Percentiles rank a stretch among this genome's conserved stretches.
phyloP scores from a whole-genome alignment of 2,113 vertebrate genomes.

The Apteryx mantelli region DNA sequence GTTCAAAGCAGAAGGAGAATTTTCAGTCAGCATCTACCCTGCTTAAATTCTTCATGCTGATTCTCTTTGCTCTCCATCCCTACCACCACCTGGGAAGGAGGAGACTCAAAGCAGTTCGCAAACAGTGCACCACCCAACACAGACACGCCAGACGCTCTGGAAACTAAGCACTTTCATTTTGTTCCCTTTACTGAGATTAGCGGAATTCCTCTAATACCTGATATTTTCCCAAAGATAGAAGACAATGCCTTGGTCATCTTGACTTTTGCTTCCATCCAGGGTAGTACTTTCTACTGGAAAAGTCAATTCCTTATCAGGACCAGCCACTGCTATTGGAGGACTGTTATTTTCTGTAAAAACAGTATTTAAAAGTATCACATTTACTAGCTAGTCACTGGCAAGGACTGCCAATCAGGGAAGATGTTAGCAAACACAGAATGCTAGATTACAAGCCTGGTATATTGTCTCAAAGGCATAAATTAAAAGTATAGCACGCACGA shows the following conservation, averaged over 20 bases:
- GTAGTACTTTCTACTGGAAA: conserved; percentile 79
- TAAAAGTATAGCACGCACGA: not conserved
- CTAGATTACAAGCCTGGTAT: not conserved
- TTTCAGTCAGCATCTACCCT: not conserved
- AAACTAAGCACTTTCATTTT: not conserved
- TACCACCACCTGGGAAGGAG: not conserved
- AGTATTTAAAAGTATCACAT: not conserved
- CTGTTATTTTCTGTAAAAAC: conserved; percentile 75
- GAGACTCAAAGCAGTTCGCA: not conserved
- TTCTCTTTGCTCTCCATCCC: too few species aligned
- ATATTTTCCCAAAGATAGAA: conserved; percentile 83
- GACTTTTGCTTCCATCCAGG: conserved; percentile 85
- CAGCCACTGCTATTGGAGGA: conserved; percentile 82
- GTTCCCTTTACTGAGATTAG: not conserved
- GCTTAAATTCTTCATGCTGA: not conserved
- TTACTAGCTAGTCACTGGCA: not conserved
- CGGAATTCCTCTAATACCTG: conserved; percentile 74
- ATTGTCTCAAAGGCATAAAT: not conserved
- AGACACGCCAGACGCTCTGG: not conserved
- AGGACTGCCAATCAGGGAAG: not conserved
- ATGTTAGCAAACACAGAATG: not conserved
- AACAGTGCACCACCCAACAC: not conserved
- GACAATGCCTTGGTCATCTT: conserved; percentile 81
- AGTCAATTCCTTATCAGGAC: conserved; percentile 83
- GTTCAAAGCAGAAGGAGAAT: not conserved